A percentile compares a stretch with the other conserved stretches of the same genome.
phyloP scores from a whole-genome alignment of 2,113 vertebrate species.

The Lycaon pictus region DNA sequence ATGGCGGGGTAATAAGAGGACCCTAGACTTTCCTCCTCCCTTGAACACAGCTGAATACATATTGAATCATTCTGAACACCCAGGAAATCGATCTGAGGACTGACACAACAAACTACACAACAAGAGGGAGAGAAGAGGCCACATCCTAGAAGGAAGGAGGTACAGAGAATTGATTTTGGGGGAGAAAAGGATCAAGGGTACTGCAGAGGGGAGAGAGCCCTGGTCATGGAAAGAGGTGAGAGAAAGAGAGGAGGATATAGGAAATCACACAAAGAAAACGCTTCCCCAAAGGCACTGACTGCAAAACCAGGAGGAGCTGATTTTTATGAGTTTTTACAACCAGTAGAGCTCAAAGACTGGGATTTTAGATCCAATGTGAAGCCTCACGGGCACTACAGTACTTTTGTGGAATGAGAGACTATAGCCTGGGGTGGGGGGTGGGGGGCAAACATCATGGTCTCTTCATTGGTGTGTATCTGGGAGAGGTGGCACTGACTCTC shows the following conservation, averaged over 20 bases:
- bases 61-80: background rate
- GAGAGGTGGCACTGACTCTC: too few relatives aligned
- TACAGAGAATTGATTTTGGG: background rate
- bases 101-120: background rate
- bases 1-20: background rate
- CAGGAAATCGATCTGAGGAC: background rate
- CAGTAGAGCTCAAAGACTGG: background rate
- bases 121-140: background rate
- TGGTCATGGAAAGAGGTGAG: background rate
- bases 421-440: too few relatives aligned
- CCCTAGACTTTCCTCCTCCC: background rate
- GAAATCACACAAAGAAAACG: background rate
- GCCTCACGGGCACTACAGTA: too few relatives aligned
- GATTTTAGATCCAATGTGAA: too few relatives aligned
- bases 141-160: background rate
- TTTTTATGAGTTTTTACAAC: background rate
- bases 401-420: too few relatives aligned
- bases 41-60: background rate
- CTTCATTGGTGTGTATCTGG: too few relatives aligned
- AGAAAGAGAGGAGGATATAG: background rate
- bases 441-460: too few relatives aligned
- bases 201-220: background rate
- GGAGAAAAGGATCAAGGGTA: background rate
- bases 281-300: background rate
- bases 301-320: background rate